A percentile compares a stretch with the other conserved stretches of the same genome.
These are phyloP conservation scores for Acinonyx jubatus DNA, from an alignment of 2,113 vertebrate species.

Conservation along the genomic window DNA sequence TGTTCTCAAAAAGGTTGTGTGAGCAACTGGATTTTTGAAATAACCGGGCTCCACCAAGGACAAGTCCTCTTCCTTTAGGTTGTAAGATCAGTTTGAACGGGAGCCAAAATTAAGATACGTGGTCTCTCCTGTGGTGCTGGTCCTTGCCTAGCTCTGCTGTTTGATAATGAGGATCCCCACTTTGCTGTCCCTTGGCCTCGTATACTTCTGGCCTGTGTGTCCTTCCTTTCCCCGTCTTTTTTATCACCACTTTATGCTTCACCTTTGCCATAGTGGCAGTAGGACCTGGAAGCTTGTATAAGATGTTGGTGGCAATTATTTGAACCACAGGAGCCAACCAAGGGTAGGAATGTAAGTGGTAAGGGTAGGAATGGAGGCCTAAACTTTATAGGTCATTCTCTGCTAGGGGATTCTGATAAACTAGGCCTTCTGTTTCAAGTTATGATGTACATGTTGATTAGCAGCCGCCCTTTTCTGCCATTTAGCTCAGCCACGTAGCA, in stretches of 20 bases:
- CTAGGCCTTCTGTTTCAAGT: neutral
- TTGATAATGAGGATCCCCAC: neutral
- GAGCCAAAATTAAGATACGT: neutral
- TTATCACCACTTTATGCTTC: neutral
- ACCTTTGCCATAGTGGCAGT: neutral
- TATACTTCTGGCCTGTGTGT: neutral
- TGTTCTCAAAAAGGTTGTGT: neutral
- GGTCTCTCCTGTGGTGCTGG: neutral
- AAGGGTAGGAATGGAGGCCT: neutral
- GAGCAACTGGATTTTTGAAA: neutral
- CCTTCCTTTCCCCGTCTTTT: neutral
- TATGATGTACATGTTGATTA: neutral
- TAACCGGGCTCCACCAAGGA: accelerated
- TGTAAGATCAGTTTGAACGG: neutral
- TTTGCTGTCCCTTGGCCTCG: neutral
- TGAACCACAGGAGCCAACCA: neutral
- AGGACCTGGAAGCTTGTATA: neutral
- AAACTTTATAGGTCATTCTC: neutral
- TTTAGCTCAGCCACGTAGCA: neutral
- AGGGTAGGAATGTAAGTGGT: neutral
- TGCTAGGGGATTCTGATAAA: neutral
- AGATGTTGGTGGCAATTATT: neutral
- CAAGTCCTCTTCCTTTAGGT: neutral
- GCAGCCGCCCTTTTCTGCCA: neutral
- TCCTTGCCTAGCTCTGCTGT: neutral